phyloP scores from a whole-genome alignment of 2,797 vertebrate species.

The Craterocephalus amniculus region DNA sequence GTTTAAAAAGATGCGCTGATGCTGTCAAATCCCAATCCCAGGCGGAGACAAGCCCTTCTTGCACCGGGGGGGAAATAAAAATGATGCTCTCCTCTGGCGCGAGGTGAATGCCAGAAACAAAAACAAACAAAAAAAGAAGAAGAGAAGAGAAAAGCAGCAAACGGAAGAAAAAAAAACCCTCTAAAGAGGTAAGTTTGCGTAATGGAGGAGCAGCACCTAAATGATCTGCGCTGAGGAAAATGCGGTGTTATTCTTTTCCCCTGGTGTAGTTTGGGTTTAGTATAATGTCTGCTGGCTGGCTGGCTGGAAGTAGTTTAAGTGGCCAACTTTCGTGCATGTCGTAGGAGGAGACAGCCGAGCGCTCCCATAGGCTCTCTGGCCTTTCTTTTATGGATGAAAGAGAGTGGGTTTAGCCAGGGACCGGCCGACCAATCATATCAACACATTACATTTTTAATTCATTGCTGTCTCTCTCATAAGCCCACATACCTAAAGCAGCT shows the following conservation, averaged over 20 bases:
- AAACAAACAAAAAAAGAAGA: constrained; percentile 13
- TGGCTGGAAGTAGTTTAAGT: constrained; percentile 86
- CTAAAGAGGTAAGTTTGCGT: constrained; percentile 32
- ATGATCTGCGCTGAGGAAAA: constrained; percentile 51
- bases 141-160: background rate
- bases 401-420: constrained; percentile 81
- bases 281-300: constrained; percentile 80
- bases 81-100: constrained; percentile 62
- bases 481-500: constrained; percentile 42
- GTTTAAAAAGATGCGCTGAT: constrained; percentile 34
- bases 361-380: constrained; percentile 87
- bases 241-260: constrained; percentile 67
- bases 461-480: constrained; percentile 71
- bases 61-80: constrained; percentile 56
- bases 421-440: constrained; percentile 80
- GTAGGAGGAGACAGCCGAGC: constrained; percentile 82
- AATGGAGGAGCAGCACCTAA: constrained; percentile 41
- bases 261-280: constrained; percentile 79
- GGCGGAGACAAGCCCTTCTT: constrained; percentile 68
- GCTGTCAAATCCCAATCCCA: constrained; percentile 78
- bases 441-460: constrained; percentile 78
- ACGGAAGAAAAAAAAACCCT: constrained; percentile 1
- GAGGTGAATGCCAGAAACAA: constrained; percentile 50
- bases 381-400: constrained; percentile 91
- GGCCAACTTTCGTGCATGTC: constrained; percentile 86